Base-by-base conservation (phyloP, 1,140 invertebrate genomes). In the Scaptomyza pallida region DNA sequence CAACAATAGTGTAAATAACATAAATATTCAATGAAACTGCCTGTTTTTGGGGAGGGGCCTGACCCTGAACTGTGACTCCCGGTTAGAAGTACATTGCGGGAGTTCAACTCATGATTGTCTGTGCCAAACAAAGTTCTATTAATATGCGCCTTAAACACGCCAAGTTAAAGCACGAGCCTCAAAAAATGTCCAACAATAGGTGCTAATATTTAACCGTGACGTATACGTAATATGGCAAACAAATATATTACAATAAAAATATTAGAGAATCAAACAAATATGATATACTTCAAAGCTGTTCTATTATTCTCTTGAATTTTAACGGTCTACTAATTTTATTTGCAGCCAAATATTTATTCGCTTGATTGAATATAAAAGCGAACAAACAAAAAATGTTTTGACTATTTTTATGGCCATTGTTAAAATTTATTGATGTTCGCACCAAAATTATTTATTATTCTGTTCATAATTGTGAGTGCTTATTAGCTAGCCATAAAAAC, bases 211-310 rank as follows among this genome's bases (percentile, higher is more conserved):
- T 17, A 10, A 6, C 16, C 19, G 43, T 72, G 64, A 61, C 78
- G 75, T 78, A 82, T 78, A 82, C 60, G 78, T 71, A 81, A 76
- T 76, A 59, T 56, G 54, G 37, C 43, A 68, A 57, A 57, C 45
- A 61, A 26, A 26, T 26, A n/a, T n/a, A n/a, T n/a, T n/a, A n/a
- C n/a, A n/a, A n/a, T 26, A 2, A 2, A 26, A 78, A 78, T 9
- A 30, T 9, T 78, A 48, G 41, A 68, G 68, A 62, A 26, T 43
- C 9, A 56, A 23, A 23, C 51, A 37, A 40, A 8, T 15, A n/a
- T 52, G 6, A n/a, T 9, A 30, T 8, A 5, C 5, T 26, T 5
- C 13, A n/a, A 5, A 45, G n/a, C 12, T 45, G 23, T 26, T 23
- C 23, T 26, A 26, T n/a, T n/a, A n/a, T 16, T 19, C 12, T 17